Conservation (phyloP, 2,113 vertebrate species). For the Phainopepla nitens region DNA sequence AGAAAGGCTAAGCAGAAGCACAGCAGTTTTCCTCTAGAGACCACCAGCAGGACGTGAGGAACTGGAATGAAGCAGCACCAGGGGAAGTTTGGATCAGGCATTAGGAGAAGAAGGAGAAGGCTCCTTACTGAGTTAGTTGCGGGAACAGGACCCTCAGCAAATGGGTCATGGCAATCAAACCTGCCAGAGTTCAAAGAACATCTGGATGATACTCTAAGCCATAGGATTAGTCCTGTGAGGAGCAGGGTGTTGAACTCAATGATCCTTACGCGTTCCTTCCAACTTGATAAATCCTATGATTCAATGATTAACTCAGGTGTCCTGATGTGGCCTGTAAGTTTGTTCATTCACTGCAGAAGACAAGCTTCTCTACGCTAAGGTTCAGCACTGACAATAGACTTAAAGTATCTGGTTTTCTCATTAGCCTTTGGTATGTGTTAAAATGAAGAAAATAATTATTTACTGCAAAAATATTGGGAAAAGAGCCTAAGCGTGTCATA, state of each 20-base stretch:
- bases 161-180: neutral
- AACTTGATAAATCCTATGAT: neutral
- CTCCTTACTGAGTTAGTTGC: neutral
- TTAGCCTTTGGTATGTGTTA: neutral
- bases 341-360: neutral
- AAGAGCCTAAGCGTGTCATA: neutral
- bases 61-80: neutral
- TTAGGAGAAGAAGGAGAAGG: neutral
- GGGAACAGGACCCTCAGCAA: neutral
- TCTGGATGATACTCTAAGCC: neutral
- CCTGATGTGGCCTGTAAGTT: neutral
- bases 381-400: neutral
- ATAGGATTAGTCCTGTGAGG: neutral
- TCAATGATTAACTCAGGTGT: neutral
- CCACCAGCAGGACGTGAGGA: fast-evolving
- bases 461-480: neutral
- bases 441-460: neutral
- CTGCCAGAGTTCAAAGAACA: neutral
- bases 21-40: neutral
- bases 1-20: neutral
- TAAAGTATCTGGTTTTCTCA: neutral
- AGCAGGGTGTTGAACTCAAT: neutral
- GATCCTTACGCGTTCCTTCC: neutral
- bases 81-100: neutral
- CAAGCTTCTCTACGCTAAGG: neutral